phyloP scores from a whole-genome alignment of 2,113 vertebrate species.

The Leuciscus idus region DNA sequence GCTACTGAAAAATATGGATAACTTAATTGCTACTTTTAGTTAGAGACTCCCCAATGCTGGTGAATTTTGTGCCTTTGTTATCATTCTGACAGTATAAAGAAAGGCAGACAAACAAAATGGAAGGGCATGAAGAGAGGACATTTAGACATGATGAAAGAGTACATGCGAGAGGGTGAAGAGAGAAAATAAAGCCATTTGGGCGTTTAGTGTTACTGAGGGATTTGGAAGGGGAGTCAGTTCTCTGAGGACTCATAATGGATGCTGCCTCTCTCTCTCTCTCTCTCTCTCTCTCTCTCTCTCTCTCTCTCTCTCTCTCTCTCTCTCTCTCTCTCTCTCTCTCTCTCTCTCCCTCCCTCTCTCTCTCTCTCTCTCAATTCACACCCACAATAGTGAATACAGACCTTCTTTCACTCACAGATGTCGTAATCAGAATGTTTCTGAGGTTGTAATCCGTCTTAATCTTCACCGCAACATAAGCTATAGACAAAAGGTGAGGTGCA shows the following conservation, averaged over 20 bases:
- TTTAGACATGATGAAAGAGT: neutral
- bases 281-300: neutral
- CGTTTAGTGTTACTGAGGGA: conserved; percentile 42
- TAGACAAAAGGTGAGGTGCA: conserved; percentile 24
- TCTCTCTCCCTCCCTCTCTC: neutral
- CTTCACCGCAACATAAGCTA: conserved; percentile 22
- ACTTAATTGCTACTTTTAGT: neutral
- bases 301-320: neutral
- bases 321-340: neutral
- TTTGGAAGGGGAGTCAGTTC: conserved; percentile 30
- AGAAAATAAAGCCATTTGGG: conserved; percentile 13
- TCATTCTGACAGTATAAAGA: neutral
- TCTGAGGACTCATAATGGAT: conserved; percentile 22
- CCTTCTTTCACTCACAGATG: neutral
- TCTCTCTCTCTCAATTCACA: conserved; percentile 17
- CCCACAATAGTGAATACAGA: neutral
- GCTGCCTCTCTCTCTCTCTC: conserved; percentile 6
- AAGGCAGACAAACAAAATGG: neutral
- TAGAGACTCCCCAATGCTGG: neutral
- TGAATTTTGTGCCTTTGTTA: neutral
- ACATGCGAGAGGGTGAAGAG: neutral
- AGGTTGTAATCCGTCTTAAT: conserved; percentile 33
- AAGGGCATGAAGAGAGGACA: neutral
- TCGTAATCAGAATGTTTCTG: neutral
- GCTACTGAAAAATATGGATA: neutral